These are phyloP conservation scores for Sebastes aleutianus DNA, from an alignment of 2,797 vertebrate species.

Conservation along the genomic window DNA sequence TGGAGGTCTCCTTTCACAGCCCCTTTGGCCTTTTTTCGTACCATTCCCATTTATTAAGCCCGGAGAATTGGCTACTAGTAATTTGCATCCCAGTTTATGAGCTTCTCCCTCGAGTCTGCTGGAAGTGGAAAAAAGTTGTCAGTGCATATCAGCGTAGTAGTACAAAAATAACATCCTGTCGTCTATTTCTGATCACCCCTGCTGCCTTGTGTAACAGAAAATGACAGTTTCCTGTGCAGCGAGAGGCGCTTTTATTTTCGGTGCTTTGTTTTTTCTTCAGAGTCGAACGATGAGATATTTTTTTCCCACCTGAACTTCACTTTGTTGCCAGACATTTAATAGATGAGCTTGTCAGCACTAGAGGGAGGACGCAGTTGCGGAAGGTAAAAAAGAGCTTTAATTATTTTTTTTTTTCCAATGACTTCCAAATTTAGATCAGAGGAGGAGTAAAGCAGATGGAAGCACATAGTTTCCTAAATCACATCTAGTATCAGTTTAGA, in stretches of 20 bases:
- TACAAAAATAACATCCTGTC: constrained; percentile 66
- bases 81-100: constrained; percentile 47
- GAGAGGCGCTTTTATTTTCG: constrained; percentile 47
- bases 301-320: constrained; percentile 11
- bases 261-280: constrained; percentile 26
- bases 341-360: constrained; percentile 29
- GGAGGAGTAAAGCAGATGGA: neutral
- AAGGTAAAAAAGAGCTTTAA: neutral
- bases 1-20: constrained; percentile 50
- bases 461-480: neutral
- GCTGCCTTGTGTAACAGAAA: constrained; percentile 55
- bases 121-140: constrained; percentile 66
- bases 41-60: constrained; percentile 23
- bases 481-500: neutral
- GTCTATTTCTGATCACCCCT: constrained; percentile 66
- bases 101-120: constrained; percentile 15
- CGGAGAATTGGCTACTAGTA: constrained; percentile 4
- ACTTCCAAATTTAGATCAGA: neutral
- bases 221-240: constrained; percentile 63
- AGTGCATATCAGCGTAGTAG: constrained; percentile 41
- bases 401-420: neutral
- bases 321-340: constrained; percentile 21
- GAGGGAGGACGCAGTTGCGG: neutral
- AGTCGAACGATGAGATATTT: constrained; percentile 32
- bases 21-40: constrained; percentile 37